Conservation (phyloP, 2,113 vertebrate genomes). For the Hippocampus comes region DNA sequence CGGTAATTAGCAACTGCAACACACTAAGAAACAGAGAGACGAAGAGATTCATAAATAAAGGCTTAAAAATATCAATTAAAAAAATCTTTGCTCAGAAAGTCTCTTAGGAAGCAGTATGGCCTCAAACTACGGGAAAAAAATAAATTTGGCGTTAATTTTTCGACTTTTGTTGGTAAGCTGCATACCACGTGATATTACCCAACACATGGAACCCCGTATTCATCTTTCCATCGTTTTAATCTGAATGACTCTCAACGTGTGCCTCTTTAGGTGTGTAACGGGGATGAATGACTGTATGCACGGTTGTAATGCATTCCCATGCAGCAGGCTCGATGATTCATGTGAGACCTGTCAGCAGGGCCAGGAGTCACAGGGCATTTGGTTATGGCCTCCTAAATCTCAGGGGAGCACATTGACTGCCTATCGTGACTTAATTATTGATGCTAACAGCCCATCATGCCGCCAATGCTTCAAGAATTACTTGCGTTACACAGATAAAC, state of each 20-base stretch:
- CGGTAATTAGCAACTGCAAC: no score
- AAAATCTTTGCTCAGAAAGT: no score
- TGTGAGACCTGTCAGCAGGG: conserved; percentile 50
- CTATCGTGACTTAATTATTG: conserved; percentile 70
- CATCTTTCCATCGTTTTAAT: background rate
- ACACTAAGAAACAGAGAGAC: no score
- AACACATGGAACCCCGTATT: background rate
- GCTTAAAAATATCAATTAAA: no score
- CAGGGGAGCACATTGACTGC: conserved; percentile 57
- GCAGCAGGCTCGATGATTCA: conserved; percentile 46
- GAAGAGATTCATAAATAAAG: no score
- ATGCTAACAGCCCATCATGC: conserved; percentile 68
- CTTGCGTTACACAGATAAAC: conserved; percentile 45
- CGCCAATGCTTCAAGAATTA: conserved; percentile 53
- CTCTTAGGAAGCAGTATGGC: background rate
- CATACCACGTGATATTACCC: background rate
- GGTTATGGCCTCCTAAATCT: conserved; percentile 67
- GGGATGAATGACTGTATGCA: conserved; percentile 2
- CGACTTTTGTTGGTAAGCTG: background rate
- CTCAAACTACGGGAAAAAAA: background rate
- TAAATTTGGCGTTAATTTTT: background rate
- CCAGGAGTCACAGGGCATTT: conserved; percentile 45
- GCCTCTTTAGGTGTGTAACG: background rate
- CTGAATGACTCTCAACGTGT: background rate
- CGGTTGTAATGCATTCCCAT: conserved; percentile 13